phyloP scores from a whole-genome alignment of 1,140 invertebrate genomes.

The Pemphigus obesinymphae region DNA sequence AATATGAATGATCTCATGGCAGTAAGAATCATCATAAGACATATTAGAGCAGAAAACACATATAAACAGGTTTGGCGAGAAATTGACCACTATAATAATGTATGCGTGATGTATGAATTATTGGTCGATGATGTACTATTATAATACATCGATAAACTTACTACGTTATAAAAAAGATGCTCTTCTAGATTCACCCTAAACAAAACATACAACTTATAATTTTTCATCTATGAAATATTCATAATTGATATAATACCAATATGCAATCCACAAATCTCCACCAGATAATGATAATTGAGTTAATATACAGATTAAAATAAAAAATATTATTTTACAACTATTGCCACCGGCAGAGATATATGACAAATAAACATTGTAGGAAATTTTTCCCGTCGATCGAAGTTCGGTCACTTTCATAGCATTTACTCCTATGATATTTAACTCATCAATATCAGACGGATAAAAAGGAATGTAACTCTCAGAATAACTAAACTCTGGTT shows the following conservation, averaged over 20 bases:
- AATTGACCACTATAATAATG: not conserved
- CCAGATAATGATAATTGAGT: slow-evolving; percentile 65
- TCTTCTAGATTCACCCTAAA: slow-evolving; percentile 55
- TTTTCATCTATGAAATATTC: not conserved
- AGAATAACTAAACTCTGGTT: slow-evolving; percentile 15
- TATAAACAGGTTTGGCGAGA: slow-evolving; percentile 54
- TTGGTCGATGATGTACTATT: not conserved
- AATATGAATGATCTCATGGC: slow-evolving; percentile 65
- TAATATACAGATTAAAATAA: slow-evolving; percentile 59
- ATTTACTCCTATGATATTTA: too few relatives aligned
- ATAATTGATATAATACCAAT: slow-evolving; percentile 59
- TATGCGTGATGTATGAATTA: not conserved
- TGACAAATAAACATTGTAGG: slow-evolving; percentile 58
- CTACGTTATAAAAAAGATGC: not conserved
- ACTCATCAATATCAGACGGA: too few relatives aligned
- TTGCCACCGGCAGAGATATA: slow-evolving; percentile 68
- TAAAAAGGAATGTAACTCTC: too few relatives aligned
- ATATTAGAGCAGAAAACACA: slow-evolving; percentile 60
- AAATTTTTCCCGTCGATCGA: slow-evolving; percentile 49
- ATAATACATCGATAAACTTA: not conserved
- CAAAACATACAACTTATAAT: too few relatives aligned
- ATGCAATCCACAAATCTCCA: slow-evolving; percentile 72
- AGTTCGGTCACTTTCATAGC: slow-evolving; percentile 45
- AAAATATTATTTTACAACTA: slow-evolving; percentile 56
- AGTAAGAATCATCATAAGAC: slow-evolving; percentile 58